Base-by-base conservation (phyloP, 2,113 vertebrate species). In the Picathartes gymnocephalus region DNA sequence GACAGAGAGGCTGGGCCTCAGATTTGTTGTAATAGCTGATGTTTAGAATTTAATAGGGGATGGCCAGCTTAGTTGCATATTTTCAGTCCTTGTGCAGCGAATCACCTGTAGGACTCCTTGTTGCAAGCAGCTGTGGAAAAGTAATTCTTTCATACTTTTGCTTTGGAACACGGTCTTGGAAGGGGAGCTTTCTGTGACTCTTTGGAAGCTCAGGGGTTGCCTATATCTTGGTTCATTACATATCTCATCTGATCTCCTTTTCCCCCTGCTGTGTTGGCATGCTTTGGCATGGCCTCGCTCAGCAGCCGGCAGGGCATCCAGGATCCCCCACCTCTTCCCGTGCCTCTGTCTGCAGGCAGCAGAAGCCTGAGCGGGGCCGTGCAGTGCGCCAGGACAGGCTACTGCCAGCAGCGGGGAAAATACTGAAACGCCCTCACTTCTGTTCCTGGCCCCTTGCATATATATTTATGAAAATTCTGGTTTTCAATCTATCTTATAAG, bases 281-380 rank as follows among this genome's bases (percentile, higher is more conserved):
- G 45, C 64, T 40, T 11, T 48, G n/a, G 25, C 74, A 11, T 0
- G 15, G 66, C 21, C 2, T 8, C 2, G 39, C 47, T 37, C 33
- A 16, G 77, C 30, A 33, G 48, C 25, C 19, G 1, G 1, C 7
- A 8, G 68, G 22, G 33, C 16, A 2, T 3, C 35, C 30, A 3
- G 8, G 5, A 13, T 19, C 6, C 17, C 39, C 6, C 3, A 1
- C 2, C 35, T 44, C 39, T 35, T 24, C 15, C 50, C 0, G 8
- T 2, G 18, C 35, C 66, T 3, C 27, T 9, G 31, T 11, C 58
- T 20, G 6, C 15, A 1, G 37, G 54, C 33, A 20, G 35, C 24
- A 1, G 2, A 1, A 27, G 30, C 42, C 42, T 0, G 10, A 9
- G 60, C 1, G 1, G 21, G 39, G 16, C 44, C 2, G 0, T 1